Base-by-base conservation (phyloP, 2,113 vertebrate genomes). In the Caranx melampygus region DNA sequence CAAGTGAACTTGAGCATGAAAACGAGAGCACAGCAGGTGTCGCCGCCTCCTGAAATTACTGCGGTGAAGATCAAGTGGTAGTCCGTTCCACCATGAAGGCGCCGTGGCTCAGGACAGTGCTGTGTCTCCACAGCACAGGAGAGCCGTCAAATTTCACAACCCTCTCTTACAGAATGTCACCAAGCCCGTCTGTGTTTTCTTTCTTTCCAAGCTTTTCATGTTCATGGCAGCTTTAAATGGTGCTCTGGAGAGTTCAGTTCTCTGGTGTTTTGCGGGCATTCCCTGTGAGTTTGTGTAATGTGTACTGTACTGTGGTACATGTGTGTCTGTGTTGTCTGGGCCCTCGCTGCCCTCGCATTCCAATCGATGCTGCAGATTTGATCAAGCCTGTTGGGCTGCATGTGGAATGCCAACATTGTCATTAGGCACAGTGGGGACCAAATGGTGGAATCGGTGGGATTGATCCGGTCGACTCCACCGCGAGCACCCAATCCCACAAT, bases 361-460 rank as follows among this genome's bases (percentile, higher is more conserved):
- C 72, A 86, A 94, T 95, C 92, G 79, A 94, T 94, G 88, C 68
- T 2, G 59, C 87, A 92, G 91, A 95, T 94, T 92, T 94, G 93
- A 95, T 94, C 91, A 90, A 89, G 85, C 85, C 89, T 81, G 84
- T 72, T 76, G 77, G 92, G 89, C 93, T 92, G 90, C 92, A 90
- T 88, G 94, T 76, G 88, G 92, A 94, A 94, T 93, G 91, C 91
- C 93, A 94, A 94, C 94, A 93, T 92, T 91, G 91, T 93, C 91
- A 94, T 95, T 93, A 94, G 84, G 80, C 95, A 92, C 95, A 94
- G 94, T 92, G 76, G 93, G 94, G 93, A 91, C 87, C 94, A 92
- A 94, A 93, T 90, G 86, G 88, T 90, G 87, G 88, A 87, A 94
- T 94, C 81, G 84, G 88, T 94, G 87, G 87, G 87, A 95, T 94